Evolutionary conservation across 2,113 vertebrate genomes (phyloP).

Genomic region (Panthera leo): DNA sequence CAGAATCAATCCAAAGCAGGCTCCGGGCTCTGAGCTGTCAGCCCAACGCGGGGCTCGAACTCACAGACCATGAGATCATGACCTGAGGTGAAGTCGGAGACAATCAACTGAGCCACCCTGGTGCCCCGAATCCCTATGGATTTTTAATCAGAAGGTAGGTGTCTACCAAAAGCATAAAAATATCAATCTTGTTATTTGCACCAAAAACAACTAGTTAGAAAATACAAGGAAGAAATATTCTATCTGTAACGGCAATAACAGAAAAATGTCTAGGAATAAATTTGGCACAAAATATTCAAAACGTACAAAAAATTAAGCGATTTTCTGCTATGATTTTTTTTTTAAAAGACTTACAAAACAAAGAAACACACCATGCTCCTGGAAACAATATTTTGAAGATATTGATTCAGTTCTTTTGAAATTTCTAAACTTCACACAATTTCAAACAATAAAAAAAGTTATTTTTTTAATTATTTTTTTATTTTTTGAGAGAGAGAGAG

Average conservation of each 20-base stretch:
- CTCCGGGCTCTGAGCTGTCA: no score
- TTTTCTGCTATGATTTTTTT: background rate
- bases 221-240: background rate
- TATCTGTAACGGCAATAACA: background rate
- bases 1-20: no score
- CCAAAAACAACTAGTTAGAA: background rate
- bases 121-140: no score
- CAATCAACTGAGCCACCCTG: no score
- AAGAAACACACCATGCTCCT: background rate
- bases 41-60: no score
- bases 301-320: background rate
- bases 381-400: background rate
- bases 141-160: background rate
- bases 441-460: background rate
- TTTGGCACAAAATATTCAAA: constrained; percentile 20
- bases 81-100: no score
- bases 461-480: background rate
- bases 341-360: background rate
- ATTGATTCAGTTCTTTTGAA: background rate
- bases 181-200: background rate
- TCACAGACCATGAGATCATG: no score
- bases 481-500: no score
- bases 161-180: background rate
- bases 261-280: background rate
- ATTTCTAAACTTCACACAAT: background rate